Conservation (phyloP, 1,140 invertebrate genomes). For the Drosophila kurseongensis region DNA sequence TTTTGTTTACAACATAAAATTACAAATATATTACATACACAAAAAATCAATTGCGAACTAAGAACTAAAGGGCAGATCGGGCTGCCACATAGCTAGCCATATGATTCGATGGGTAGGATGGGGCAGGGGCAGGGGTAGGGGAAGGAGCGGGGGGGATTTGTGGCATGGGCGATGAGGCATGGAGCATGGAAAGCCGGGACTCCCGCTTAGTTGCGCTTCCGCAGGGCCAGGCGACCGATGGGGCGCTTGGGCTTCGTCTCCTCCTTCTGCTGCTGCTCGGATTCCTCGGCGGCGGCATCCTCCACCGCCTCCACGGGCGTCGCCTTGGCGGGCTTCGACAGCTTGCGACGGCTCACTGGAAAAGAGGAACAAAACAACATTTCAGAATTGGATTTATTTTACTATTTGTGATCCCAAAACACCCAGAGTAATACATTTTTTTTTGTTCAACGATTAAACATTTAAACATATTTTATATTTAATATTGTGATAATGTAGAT, state of each 20-base stretch:
- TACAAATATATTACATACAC: slow-evolving; percentile 61
- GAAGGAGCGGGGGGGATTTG: too few relatives aligned
- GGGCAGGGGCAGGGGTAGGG: background rate
- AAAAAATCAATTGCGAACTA: slow-evolving; percentile 72
- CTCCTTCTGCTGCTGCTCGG: slow-evolving; percentile 79
- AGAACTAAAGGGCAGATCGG: slow-evolving; percentile 74
- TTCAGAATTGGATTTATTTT: background rate
- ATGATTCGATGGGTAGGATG: slow-evolving; percentile 15
- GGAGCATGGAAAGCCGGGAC: background rate
- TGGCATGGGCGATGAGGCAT: background rate
- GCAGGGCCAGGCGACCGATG: slow-evolving; percentile 67
- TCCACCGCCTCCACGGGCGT: slow-evolving; percentile 63
- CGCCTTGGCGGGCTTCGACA: slow-evolving; percentile 68
- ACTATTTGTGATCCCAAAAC: too few relatives aligned
- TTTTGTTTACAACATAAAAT: slow-evolving; percentile 59
- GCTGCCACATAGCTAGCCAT: slow-evolving; percentile 77
- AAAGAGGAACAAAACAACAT: background rate
- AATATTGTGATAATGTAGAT: too few relatives aligned
- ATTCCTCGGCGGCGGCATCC: slow-evolving; percentile 74
- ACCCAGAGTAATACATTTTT: too few relatives aligned
- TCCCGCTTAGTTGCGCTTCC: slow-evolving; percentile 73
- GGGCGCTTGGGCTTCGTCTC: slow-evolving; percentile 76
- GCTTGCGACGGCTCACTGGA: slow-evolving; percentile 74
- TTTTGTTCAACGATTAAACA: too few relatives aligned
- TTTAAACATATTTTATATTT: too few relatives aligned